Base-by-base conservation (phyloP, 92 coral and sea anemone genomes). In the Siderastrea radians region DNA sequence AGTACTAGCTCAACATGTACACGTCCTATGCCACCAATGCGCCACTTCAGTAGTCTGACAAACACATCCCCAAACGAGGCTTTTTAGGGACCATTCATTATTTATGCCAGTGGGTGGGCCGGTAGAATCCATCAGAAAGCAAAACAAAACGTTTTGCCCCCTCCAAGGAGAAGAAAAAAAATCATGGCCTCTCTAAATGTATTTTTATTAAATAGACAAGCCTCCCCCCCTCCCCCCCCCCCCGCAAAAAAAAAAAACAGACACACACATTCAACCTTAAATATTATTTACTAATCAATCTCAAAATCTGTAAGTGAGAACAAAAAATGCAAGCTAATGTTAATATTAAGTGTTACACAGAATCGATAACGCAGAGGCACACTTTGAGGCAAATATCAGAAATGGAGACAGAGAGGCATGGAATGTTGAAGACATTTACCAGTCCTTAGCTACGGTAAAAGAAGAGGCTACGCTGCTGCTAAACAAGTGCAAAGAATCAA, bases 391-490 rank as follows among this genome's bases (percentile, higher is more conserved):
- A 50, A 75, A 53, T 51, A 26, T 75, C 80, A 45, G 55, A 75
- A 11, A 75, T 75, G 53, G 43, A 75, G 80, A 75, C 15, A 75
- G 80, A 75, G 5, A 75, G 53, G 16, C 80, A 75, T 48, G 80
- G 80, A 75, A 75, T 57, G 0, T 75, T 75, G 80, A 75, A 75
- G 80, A 75, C 48, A 8, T 75, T 57, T 12, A 75, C 80, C 80
- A 75, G 66, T 17, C 80, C 80, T 57, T 75, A 3, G 80, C 80
- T 75, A 58, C 80, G n/a, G 80, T 75, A 50, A 75, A 75, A 75
- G 80, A 75, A 26, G 59, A 75, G 80, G 80, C 59, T 75, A 53
- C 80, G 43, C 80, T 75, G 80, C 80, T 48, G 80, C 80, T 75
- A 66, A 75, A 52, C 76, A 71, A 71, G 51, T 26, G 5, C 76